Evolutionary conservation across 2,888 invertebrate species (phyloP), one percentile per base, ranked within the genome.

Genomic region (Mylabris sibirica): DNA sequence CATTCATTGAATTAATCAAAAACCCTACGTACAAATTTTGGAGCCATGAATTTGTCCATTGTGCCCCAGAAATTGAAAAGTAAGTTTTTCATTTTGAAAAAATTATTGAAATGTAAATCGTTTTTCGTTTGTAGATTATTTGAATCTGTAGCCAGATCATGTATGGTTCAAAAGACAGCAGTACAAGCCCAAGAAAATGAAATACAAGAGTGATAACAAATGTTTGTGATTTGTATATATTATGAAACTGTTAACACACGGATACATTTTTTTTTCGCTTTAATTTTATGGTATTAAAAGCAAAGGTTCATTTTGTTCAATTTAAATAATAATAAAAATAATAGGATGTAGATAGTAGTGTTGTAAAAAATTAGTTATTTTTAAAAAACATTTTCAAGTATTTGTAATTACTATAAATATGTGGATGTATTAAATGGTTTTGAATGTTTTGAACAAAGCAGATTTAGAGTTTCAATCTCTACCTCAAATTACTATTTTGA

Each of bases 41-140:
- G 99, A 92, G 93, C 74, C 99, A 99, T 82, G 98, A 99, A 82
- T 99, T 99, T 87, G 99, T 99, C 1, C 97, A 98, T 82, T 99
- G 99, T 86, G 99, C 99, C 22, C 98, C 99, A 1, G 99, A 99
- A 87, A 99, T 99, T 79, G 98, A 98, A 87, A 98, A 98, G 97
- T 97, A 86, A 90, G 93, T 89, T 60, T 68, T 26, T 53, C 14
- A 35, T 59, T 63, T 66, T 44, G 2, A 1, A 44, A 44, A 3
- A 17, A 41, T 3, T 17, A n/a, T 44, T n/a, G n/a, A 30, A 30
- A 30, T 30, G 0, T 38, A n/a, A n/a, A 11, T 57, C 24, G 1
- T 59, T 53, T 12, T 59, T 26, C 8, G 5, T 24, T 26, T 17
- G 0, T 84, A 97, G 97, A 83, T 88, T 98, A 81, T 97, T 98